Base-by-base conservation (phyloP, 2,888 invertebrate species). In the Leptodirus hochenwartii region DNA sequence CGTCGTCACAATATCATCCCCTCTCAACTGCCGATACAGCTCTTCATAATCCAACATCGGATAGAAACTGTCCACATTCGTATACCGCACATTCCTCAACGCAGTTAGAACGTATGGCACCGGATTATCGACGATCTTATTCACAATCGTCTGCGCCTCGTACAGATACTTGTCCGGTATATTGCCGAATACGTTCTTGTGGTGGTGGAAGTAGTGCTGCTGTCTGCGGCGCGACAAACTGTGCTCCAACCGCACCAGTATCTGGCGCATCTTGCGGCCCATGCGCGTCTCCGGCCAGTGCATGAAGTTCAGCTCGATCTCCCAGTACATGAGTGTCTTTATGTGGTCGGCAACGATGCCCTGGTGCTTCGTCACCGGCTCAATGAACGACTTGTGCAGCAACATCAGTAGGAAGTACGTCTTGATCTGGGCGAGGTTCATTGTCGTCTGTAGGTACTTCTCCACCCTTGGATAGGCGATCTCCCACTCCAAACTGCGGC, bases 401-500 rank as follows among this genome's bases (percentile, higher is more conserved):
- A 68, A 57, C 36, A 80, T 54, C 2, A 73, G 55, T 39, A 79
- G 66, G 38, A 80, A 56, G 43, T 74, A 74, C 33, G 77, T 66
- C 35, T 75, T 64, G 24, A 74, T 65, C 43, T 84, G 84, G 1
- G 72, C 63, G 45, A 69, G 69, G 1, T 69, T 67, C 46, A 82
- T 59, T 39, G 69, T 68, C 10, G 70, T 69, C 47, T 82, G 76
- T 37, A 85, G 54, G 45, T 69, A 77, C 14, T 70, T 62, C 49
- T 82, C 81, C 0, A 77, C 80, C 31, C 71, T 69, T 1, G 80
- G 79, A 46, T 80, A 84, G 22, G 66, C 63, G 3, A 82, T 60
- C 50, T 71, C 73, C 84, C 84, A 85, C 49, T 84, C 79, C 12
- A 80, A 53, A 34, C 69, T 64, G 15, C 67, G 63, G 17, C 68